phyloP scores from a whole-genome alignment of 2,797 vertebrate species.

The Sebastes glaucus region DNA sequence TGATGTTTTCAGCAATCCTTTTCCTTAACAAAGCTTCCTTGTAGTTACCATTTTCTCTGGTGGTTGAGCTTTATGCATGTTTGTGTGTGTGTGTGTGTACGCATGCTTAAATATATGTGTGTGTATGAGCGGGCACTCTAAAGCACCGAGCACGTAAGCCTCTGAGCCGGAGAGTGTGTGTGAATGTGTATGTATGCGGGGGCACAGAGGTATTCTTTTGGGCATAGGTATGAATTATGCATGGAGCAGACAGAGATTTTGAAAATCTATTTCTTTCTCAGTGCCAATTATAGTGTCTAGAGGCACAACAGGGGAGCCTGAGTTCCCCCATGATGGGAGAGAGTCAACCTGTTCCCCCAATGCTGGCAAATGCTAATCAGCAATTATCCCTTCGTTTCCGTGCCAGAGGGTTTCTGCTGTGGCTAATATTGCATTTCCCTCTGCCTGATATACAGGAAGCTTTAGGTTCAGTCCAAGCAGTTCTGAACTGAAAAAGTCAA shows the following conservation, averaged over 20 bases:
- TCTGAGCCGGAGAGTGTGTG: conserved; percentile 21
- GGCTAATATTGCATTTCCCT: conserved; percentile 50
- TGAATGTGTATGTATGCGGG: conserved; percentile 45
- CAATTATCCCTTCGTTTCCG: conserved; percentile 72
- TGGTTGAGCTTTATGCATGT: not conserved
- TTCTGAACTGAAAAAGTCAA: not conserved
- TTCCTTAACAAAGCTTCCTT: not conserved
- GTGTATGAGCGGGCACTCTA: not conserved
- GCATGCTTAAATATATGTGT: not conserved
- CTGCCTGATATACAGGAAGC: conserved; percentile 29
- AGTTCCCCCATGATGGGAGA: conserved; percentile 57
- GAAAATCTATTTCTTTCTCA: conserved; percentile 77
- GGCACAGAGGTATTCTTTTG: conserved; percentile 65
- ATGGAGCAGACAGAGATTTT: conserved; percentile 69
- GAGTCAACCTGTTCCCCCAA: conserved; percentile 68
- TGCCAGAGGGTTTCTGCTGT: conserved; percentile 44
- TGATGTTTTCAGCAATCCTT: conserved; percentile 12
- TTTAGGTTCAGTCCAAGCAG: conserved; percentile 17
- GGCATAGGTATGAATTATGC: conserved; percentile 78
- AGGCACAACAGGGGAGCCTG: conserved; percentile 68
- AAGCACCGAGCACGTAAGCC: conserved; percentile 13
- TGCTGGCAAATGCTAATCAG: conserved; percentile 75
- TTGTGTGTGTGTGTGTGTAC: not conserved
- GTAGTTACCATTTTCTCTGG: not conserved
- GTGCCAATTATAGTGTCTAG: conserved; percentile 77